phyloP scores from a whole-genome alignment of 2,888 invertebrate species.

The Latrodectus hesperus region DNA sequence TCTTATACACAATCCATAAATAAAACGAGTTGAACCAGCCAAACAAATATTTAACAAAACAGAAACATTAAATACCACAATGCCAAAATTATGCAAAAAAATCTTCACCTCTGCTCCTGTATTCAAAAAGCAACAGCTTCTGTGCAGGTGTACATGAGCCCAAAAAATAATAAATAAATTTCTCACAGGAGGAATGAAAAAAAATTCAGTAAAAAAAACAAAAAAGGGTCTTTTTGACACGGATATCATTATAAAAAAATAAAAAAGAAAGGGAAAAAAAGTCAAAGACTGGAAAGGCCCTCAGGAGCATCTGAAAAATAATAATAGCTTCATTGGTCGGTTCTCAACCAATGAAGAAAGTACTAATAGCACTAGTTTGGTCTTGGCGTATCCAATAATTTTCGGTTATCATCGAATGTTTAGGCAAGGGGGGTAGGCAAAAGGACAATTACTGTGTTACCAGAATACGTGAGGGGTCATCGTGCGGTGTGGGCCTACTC shows the following conservation, averaged over 20 bases:
- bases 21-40: too few relatives aligned
- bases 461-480: constrained; percentile 28
- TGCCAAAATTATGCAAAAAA: neutral
- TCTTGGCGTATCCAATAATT: constrained; percentile 60
- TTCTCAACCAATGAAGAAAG: constrained; percentile 28
- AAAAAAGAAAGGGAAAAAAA: constrained; percentile 8
- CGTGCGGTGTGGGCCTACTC: constrained; percentile 22
- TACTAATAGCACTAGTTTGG: constrained; percentile 52
- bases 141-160: neutral
- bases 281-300: neutral
- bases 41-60: too few relatives aligned
- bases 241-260: neutral
- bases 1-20: too few relatives aligned
- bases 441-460: constrained; percentile 31
- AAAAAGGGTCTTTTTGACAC: neutral
- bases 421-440: constrained; percentile 4
- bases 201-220: neutral
- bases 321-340: constrained; percentile 33
- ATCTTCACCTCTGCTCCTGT: neutral
- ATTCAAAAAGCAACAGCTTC: neutral
- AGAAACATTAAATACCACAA: too few relatives aligned
- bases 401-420: constrained; percentile 58
- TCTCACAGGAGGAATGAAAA: neutral
- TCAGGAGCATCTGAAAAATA: constrained; percentile 14
- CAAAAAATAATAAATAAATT: neutral